A percentile compares a stretch with the other conserved stretches of the same genome.
Evolutionary conservation across 1,140 invertebrate species (phyloP).

Genomic region (Apis cerana): DNA sequence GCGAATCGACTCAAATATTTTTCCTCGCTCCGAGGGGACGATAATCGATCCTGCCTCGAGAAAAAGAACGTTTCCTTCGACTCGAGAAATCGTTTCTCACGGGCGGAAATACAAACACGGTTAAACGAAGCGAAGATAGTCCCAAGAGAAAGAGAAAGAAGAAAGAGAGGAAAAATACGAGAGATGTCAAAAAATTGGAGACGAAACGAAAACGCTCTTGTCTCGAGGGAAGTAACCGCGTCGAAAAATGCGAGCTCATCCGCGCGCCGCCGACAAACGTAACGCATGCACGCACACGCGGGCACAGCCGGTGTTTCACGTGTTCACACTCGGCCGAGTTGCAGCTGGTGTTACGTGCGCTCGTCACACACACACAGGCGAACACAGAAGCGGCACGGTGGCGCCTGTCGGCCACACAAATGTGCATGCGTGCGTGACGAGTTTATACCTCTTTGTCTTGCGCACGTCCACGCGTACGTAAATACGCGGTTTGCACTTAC

Average conservation of each 20-base stretch:
- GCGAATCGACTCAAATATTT: not conserved
- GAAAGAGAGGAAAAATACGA: not conserved
- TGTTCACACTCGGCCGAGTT: constrained; percentile 39
- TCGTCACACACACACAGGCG: constrained; percentile 3
- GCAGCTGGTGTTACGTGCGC: constrained; percentile 46
- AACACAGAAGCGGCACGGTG: constrained; percentile 62
- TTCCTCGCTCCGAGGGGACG: no score
- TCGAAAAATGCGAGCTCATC: constrained; percentile 66
- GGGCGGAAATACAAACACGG: no score
- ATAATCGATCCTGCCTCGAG: not conserved
- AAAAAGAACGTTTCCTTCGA: no score
- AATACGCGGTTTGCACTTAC: not conserved
- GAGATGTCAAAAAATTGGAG: no score
- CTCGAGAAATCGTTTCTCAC: no score
- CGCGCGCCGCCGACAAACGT: constrained; percentile 42
- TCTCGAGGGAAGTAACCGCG: constrained; percentile 2
- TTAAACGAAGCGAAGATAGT: no score
- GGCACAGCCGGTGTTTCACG: constrained; percentile 38
- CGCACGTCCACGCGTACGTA: constrained; percentile 32
- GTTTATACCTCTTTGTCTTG: constrained; percentile 60
- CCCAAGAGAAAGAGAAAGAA: not conserved
- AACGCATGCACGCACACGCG: constrained; percentile 54
- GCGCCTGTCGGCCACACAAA: constrained; percentile 76
- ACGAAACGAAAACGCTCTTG: not conserved
- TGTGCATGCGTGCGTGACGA: constrained; percentile 77